Evolutionary conservation across 2,113 vertebrate species (phyloP), one percentile per base, ranked within the genome.

Genomic region (Tursiops truncatus): DNA sequence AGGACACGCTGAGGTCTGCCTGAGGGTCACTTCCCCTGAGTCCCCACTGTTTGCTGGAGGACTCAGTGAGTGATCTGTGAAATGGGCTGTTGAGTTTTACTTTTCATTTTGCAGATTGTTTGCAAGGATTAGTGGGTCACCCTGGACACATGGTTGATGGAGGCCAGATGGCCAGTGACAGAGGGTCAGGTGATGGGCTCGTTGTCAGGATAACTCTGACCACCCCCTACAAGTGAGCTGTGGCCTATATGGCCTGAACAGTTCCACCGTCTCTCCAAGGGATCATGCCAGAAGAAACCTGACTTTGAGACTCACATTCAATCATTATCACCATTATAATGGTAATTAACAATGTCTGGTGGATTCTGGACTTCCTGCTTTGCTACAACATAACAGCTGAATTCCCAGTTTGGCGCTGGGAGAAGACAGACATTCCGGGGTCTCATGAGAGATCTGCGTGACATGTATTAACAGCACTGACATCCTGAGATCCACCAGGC

Each of bases 211-310:
- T 33, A 58, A 56, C 74, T 41, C 60, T 58, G 38, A 60, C 70
- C 36, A 38, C 4, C 4, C 8, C 20, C 63, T 2, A 0, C 60
- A n/a, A 33, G 3, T 3, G 36, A 28, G 7, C 7, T 0, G 25
- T 23, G 23, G 23, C 67, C 56, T 70, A 6, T 58, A 0, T 53
- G 5, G 3, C 41, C 74, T 10, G 47, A 47, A 53, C 25, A 68
- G 73, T 79, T 33, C 15, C 11, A 8, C 63, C 25, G 1, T 44
- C 38, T 81, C 65, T 77, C 56, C 53, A 36, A 70, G 21, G 77
- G 53, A 25, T 82, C 11, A 0, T 63, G 62, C 91, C 67, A 28
- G 47, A 56, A 79, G 14, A 38, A 20, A 41, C 36, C 84, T 56
- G 85, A 25, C 50, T 94, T 26, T 50, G 9, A 91, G 68, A 38